phyloP scores from a whole-genome alignment of 2,888 invertebrate species.

The Myathropa florea region DNA sequence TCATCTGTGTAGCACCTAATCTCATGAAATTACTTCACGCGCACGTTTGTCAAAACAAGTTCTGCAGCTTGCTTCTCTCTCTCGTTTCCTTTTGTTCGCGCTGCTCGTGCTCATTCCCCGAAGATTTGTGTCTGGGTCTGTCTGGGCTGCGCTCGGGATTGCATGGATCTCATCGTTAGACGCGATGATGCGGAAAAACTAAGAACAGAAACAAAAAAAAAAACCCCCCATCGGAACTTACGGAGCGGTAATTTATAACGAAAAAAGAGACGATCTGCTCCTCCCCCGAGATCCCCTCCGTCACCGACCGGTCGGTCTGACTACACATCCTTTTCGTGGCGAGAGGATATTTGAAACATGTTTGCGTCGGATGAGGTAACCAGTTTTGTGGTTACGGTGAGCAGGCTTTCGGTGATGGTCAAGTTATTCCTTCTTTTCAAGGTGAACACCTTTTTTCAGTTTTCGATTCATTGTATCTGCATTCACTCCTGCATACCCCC shows the following conservation, averaged over 20 bases:
- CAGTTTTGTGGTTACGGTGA: constrained; percentile 55
- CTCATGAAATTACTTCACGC: constrained; percentile 70
- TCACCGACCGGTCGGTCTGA: too few species aligned
- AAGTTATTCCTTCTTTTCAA: constrained; percentile 55
- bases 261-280: constrained; percentile 13
- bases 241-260: constrained; percentile 41
- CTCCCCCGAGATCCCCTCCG: background rate
- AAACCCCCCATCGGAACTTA: constrained; percentile 3
- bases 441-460: constrained; percentile 58
- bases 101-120: constrained; percentile 8
- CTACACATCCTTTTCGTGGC: background rate
- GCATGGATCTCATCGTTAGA: constrained; percentile 39
- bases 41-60: constrained; percentile 69
- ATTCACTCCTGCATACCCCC: background rate
- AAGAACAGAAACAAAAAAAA: background rate
- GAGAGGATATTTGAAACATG: constrained; percentile 59
- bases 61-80: constrained; percentile 23
- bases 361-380: constrained; percentile 53
- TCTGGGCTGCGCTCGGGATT: constrained; percentile 28
- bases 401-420: constrained; percentile 38
- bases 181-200: constrained; percentile 60
- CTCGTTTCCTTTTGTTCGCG: constrained; percentile 26
- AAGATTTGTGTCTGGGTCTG: constrained; percentile 48
- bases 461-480: constrained; percentile 4
- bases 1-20: constrained; percentile 64